Evolutionary conservation across 2,797 vertebrate species (phyloP), one percentile per base, ranked within the genome.

Genomic region (Enteromius afrohamiltoni): DNA sequence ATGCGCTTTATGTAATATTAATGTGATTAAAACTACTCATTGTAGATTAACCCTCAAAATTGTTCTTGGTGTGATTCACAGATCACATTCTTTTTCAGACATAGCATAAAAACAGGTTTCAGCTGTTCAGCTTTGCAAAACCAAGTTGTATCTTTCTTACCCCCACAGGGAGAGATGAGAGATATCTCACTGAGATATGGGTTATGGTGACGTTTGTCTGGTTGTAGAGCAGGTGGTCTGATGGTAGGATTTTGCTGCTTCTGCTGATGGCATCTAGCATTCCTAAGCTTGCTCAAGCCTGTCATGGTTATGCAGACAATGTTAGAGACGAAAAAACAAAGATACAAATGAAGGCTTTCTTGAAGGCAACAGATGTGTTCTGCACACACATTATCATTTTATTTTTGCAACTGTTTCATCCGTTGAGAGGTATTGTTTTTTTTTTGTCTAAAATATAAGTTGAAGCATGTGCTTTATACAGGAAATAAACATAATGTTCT

Each of bases 181-280:
- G 64, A 77, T 34, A 34, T 26, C 31, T 76, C 34, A 55, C 0
- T 23, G 64, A 68, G 49, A 77, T 62, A 64, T 53, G 53, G n/a
- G 6, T 14, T 68, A 37, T 49, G 62, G 47, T 42, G 65, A 78
- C 16, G 29, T 53, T 77, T 68, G 21, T 77, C n/a, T 77, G 45
- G 64, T 51, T 82, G 23, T 31, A 51, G 17, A n/a, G 62, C 78
- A 85, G 84, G 62, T 83, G 81, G 37, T 58, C 17, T 47, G 42
- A 73, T 64, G 67, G 47, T 11, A 65, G 42, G 45, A 37, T 62
- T 26, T 13, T 40, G 26, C 64, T 62, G 45, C 40, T 62, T 71
- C 51, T 83, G 55, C 55, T 84, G 85, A 86, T 79, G 19, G 1
- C 83, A 69, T 83, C 62, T 62, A 21, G n/a, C 80, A 58, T 83